Conservation (phyloP, 1,140 invertebrate genomes). For the Akabosia matsudoensis region DNA sequence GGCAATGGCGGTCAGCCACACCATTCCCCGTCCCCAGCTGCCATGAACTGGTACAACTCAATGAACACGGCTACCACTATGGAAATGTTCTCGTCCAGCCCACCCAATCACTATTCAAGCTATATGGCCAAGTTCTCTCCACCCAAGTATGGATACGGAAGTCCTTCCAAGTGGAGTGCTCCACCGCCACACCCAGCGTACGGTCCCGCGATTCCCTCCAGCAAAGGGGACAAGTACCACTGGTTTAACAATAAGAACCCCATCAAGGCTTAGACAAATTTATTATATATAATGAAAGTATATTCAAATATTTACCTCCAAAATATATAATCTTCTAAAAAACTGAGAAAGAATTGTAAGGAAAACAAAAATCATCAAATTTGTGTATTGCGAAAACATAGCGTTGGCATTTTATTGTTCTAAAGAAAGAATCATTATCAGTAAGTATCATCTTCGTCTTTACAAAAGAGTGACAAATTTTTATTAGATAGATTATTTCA, state of each 20-base stretch:
- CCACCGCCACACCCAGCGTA: slow-evolving; percentile 28
- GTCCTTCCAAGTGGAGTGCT: slow-evolving; percentile 34
- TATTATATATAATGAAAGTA: not conserved
- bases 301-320: not conserved
- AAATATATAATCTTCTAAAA: not conserved
- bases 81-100: slow-evolving; percentile 33
- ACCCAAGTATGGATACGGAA: slow-evolving; percentile 38
- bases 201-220: slow-evolving; percentile 24
- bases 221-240: slow-evolving; percentile 40
- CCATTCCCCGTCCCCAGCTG: slow-evolving; percentile 34
- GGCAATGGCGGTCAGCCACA: slow-evolving; percentile 16
- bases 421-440: not conserved
- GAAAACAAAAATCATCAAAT: too few relatives aligned
- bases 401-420: not conserved
- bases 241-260: slow-evolving; percentile 41
- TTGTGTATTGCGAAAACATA: too few relatives aligned
- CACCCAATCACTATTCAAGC: slow-evolving; percentile 27
- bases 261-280: slow-evolving; percentile 34
- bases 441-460: not conserved
- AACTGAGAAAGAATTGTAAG: too few relatives aligned
- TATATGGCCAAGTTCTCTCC: slow-evolving; percentile 41
- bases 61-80: slow-evolving; percentile 23
- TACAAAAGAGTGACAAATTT: not conserved
- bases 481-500: too few relatives aligned
- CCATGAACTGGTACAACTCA: slow-evolving; percentile 34